phyloP scores from a whole-genome alignment of 2,113 vertebrate species.

The Pterophyllum scalare region DNA sequence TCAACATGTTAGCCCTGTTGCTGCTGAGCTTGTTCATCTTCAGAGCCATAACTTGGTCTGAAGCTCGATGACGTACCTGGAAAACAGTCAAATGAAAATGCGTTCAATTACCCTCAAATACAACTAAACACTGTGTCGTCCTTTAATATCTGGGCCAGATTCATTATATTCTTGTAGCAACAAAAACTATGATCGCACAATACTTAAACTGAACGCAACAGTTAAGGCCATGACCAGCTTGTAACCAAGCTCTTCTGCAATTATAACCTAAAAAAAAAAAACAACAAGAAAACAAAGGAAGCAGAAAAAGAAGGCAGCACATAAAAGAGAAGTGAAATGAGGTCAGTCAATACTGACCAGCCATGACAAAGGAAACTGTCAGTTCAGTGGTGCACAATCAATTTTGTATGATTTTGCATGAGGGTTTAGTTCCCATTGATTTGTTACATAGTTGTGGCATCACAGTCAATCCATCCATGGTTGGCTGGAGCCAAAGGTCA shows the following conservation, averaged over 20 bases:
- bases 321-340: constrained; percentile 51
- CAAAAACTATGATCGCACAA: background rate
- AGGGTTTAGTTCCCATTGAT: constrained; percentile 45
- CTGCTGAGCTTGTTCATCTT: constrained; percentile 98
- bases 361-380: constrained; percentile 35
- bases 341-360: constrained; percentile 51
- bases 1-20: constrained; percentile 97
- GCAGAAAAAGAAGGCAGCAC: constrained; percentile 8
- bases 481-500: constrained; percentile 7
- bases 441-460: background rate
- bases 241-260: background rate
- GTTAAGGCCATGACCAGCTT: background rate
- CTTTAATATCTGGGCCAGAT: background rate
- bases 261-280: background rate
- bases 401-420: constrained; percentile 29
- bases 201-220: background rate
- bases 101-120: background rate
- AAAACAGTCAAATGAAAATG: constrained; percentile 29
- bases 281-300: constrained; percentile 8
- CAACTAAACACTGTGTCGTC: background rate
- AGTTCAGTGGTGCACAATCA: constrained; percentile 48
- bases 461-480: background rate
- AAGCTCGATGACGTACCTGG: constrained; percentile 92
- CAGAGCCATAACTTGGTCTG: constrained; percentile 97
- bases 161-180: background rate